Conservation (phyloP, 2,888 invertebrate genomes). For the Marasmarcha lunaedactyla region DNA sequence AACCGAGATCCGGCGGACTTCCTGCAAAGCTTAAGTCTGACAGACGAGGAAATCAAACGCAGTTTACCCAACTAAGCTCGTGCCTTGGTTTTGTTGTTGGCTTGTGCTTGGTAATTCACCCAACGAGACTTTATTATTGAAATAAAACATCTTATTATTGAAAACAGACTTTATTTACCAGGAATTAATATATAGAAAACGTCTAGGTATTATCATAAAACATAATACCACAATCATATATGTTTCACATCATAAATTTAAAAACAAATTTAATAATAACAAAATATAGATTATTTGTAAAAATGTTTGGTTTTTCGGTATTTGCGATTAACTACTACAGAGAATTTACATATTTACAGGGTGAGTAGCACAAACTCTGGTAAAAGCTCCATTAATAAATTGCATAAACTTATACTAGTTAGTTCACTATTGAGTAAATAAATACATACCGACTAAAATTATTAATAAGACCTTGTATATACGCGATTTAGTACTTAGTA, state of each 20-base stretch:
- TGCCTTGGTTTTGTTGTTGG: too few species aligned
- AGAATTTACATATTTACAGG: slow-evolving; percentile 68
- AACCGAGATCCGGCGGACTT: slow-evolving; percentile 39
- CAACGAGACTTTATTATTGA: too few species aligned
- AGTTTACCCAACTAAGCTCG: too few species aligned
- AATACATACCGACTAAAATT: slow-evolving; percentile 42
- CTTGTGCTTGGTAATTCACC: too few species aligned
- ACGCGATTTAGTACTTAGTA: too few species aligned
- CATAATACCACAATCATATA: slow-evolving; percentile 44
- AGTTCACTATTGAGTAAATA: slow-evolving; percentile 37
- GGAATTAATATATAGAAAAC: slow-evolving; percentile 46
- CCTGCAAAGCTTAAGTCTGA: slow-evolving; percentile 22
- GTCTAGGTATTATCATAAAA: slow-evolving; percentile 44
- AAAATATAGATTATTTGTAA: slow-evolving; percentile 59
- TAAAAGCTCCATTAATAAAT: slow-evolving; percentile 36
- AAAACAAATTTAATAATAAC: slow-evolving; percentile 47
- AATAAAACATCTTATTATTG: slow-evolving; percentile 25
- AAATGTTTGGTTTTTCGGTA: slow-evolving; percentile 68
- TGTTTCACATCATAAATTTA: slow-evolving; percentile 33
- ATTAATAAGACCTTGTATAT: too few species aligned
- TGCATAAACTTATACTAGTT: slow-evolving; percentile 23
- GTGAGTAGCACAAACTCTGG: slow-evolving; percentile 47
- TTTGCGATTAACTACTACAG: slow-evolving; percentile 51
- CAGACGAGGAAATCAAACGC: too few species aligned
- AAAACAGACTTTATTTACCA: slow-evolving; percentile 62